These are phyloP conservation scores for Esox lucius DNA, from an alignment of 2,797 vertebrate species.

Conservation along the genomic window DNA sequence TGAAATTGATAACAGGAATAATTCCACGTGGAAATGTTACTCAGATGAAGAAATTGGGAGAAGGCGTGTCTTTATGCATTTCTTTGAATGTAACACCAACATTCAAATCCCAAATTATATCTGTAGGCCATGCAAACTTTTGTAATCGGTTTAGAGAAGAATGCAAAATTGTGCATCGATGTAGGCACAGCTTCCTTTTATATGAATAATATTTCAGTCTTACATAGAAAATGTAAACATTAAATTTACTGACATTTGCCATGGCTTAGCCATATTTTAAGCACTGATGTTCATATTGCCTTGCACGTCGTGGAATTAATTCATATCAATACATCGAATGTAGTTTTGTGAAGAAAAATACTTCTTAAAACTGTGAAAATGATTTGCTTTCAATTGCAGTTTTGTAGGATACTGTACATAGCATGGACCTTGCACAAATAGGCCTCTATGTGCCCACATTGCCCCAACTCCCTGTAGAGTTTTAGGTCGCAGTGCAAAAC, in stretches of 20 bases:
- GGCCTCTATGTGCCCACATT: not conserved
- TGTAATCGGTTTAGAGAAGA: not conserved
- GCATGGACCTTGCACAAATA: not conserved
- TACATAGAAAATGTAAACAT: not conserved
- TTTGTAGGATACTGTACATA: not conserved
- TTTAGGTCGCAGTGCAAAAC: not conserved
- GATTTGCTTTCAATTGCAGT: not conserved
- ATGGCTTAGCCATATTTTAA: not conserved
- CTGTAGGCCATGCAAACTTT: not conserved
- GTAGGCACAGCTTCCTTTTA: not conserved
- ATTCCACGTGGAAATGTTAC: not conserved
- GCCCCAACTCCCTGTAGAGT: not conserved
- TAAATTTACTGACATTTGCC: not conserved
- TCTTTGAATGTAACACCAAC: not conserved
- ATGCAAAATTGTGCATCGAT: not conserved
- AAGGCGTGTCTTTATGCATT: not conserved
- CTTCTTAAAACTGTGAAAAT: not conserved
- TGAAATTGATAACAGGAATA: not conserved
- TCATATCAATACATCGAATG: not conserved
- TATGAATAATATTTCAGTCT: not conserved
- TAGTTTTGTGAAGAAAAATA: not conserved
- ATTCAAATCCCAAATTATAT: not conserved
- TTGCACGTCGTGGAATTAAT: not conserved
- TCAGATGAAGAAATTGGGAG: not conserved
- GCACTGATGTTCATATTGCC: not conserved